phyloP scores from a whole-genome alignment of 2,797 vertebrate species.

The Martes flavigula region DNA sequence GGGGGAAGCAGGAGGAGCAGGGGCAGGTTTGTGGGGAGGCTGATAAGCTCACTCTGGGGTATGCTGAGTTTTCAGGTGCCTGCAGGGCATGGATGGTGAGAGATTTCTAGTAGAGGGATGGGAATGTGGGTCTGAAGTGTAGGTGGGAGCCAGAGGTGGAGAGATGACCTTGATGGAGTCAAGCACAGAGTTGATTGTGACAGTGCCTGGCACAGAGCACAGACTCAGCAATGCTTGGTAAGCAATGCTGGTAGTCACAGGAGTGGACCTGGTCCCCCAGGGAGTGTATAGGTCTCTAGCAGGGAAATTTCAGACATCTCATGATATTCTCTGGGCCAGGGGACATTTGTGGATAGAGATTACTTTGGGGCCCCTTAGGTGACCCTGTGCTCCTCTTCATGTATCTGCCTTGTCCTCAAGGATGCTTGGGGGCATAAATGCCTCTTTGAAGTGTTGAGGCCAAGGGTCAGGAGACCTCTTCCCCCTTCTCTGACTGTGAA shows the following conservation, averaged over 20 bases:
- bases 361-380: not conserved
- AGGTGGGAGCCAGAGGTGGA: not conserved
- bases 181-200: too few species aligned
- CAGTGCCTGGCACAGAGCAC: not conserved
- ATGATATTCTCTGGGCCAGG: not conserved
- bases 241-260: not conserved
- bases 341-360: not conserved
- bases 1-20: not conserved
- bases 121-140: not conserved
- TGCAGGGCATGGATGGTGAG: accelerated
- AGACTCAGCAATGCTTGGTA: not conserved
- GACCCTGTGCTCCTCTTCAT: not conserved
- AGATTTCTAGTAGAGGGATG: not conserved
- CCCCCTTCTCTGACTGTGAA: not conserved
- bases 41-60: not conserved
- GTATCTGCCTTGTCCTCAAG: not conserved
- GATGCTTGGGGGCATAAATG: not conserved
- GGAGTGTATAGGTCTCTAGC: not conserved
- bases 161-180: not conserved
- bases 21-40: not conserved
- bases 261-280: not conserved
- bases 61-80: not conserved
- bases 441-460: not conserved
- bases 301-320: not conserved
- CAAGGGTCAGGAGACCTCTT: not conserved